Percentiles rank a stretch among this genome's conserved stretches.
These are phyloP conservation scores for Ceraclea dissimilis DNA, from an alignment of 2,888 invertebrate species.

Conservation along the genomic window DNA sequence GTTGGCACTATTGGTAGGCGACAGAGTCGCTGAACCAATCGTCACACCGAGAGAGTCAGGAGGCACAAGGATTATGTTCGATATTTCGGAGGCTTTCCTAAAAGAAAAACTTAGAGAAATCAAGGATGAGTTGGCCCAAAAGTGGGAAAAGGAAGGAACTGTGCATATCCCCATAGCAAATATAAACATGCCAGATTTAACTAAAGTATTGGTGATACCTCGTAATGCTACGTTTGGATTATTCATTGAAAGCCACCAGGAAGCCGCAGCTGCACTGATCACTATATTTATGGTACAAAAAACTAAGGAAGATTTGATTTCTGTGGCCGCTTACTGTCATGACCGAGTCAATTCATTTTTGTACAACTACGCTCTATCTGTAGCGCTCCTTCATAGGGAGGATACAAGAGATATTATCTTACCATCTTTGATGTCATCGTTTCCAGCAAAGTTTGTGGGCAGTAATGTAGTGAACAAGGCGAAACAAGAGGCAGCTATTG, in stretches of 20 bases:
- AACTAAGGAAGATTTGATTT: slow-evolving; percentile 59
- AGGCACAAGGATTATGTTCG: not conserved
- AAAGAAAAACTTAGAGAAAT: not conserved
- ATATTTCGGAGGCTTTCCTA: not conserved
- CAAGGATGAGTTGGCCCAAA: not conserved
- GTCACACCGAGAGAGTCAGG: not conserved
- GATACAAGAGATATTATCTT: slow-evolving; percentile 64
- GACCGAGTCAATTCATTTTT: slow-evolving; percentile 64
- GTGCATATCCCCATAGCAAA: not conserved
- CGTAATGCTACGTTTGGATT: slow-evolving; percentile 62
- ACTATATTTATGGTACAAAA: slow-evolving; percentile 63
- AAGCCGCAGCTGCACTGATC: slow-evolving; percentile 57
- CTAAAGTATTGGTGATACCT: slow-evolving; percentile 38
- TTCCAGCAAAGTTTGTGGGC: slow-evolving; percentile 78
- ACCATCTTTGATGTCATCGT: slow-evolving; percentile 67
- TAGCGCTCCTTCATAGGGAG: slow-evolving; percentile 59
- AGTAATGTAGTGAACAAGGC: slow-evolving; percentile 61
- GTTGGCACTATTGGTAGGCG: too few species aligned
- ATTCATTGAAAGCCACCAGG: slow-evolving; percentile 60
- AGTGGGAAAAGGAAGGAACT: not conserved
- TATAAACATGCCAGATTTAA: not conserved
- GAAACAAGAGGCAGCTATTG: slow-evolving; percentile 58
- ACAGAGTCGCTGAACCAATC: not conserved
- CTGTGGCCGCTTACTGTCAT: slow-evolving; percentile 58
- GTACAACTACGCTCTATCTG: slow-evolving; percentile 68